phyloP scores from a whole-genome alignment of 2,888 invertebrate species.

The Andrena fulva region DNA sequence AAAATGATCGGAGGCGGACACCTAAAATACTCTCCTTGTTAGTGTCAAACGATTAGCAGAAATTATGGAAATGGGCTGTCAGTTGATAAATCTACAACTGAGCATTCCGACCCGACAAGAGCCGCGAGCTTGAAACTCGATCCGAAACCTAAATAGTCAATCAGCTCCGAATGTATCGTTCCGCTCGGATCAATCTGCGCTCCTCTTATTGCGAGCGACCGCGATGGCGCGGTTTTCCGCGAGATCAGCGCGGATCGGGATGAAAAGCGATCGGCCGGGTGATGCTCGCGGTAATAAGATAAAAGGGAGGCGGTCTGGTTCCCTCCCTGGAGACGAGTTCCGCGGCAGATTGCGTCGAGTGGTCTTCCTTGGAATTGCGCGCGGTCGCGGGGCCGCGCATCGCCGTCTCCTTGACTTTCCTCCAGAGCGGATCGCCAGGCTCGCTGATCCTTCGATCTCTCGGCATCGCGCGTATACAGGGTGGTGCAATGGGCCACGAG shows the following conservation, averaged over 20 bases:
- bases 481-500: too few species aligned
- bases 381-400: conserved; percentile 59
- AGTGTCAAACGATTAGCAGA: too few species aligned
- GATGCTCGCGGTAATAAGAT: conserved; percentile 51
- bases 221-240: conserved; percentile 32
- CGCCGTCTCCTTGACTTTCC: conserved; percentile 50
- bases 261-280: conserved; percentile 35
- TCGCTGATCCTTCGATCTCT: conserved; percentile 36
- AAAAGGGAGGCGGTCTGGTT: conserved; percentile 42
- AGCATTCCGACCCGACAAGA: too few species aligned
- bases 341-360: conserved; percentile 78
- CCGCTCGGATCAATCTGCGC: conserved; percentile 9
- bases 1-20: too few species aligned
- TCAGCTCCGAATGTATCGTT: not conserved
- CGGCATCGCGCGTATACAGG: not conserved
- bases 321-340: conserved; percentile 47
- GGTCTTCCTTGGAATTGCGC: conserved; percentile 78
- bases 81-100: too few species aligned
- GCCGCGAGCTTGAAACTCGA: too few species aligned
- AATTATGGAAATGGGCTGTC: too few species aligned
- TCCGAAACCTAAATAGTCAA: too few species aligned
- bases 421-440: conserved; percentile 38
- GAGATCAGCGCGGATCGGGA: conserved; percentile 29
- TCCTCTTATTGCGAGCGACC: conserved; percentile 25
- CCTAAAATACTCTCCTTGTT: too few species aligned